Base-by-base conservation (phyloP, 2,113 vertebrate species). In the Pygoscelis antarcticus region DNA sequence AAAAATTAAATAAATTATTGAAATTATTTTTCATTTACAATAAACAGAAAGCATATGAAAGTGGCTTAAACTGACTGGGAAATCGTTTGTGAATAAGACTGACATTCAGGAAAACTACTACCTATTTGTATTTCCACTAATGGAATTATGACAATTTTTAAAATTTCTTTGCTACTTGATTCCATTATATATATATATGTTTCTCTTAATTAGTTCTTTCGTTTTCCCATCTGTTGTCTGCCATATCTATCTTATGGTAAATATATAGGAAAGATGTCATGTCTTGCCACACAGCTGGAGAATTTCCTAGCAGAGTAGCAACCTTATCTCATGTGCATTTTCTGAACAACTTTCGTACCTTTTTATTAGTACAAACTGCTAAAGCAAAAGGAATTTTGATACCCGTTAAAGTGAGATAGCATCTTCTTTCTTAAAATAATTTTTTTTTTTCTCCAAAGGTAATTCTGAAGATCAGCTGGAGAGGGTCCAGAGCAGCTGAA, bases 381-480 rank as follows among this genome's bases (percentile, higher is more conserved):
- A 14, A 87, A 68, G 19, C 3, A 10, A 64, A 75, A 87, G 16
- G 30, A 87, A 79, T 84, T 82, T 78, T 84, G 47, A 30, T 62
- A 78, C 4, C 15, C 23, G 2, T 66, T 83, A 42, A 61, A 78
- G 16, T 62, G 40, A 71, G 13, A 76, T 30, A 66, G 15, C 3
- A 57, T 55, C 2, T 66, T 54, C 6, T 61, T 86, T 30, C 23
- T 90, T 54, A 68, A 83, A 85, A 55, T 23, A 34, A n/a, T 36
- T 36, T 36, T 36, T 36, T 36, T 11, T 85, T 89, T 89, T 84
- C 27, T 82, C 36, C 8, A 69, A 70, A 69, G 20, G 26, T 89
- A 91, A 66, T 89, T 94, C 34, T 87, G 83, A 84, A 64, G 18
- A 93, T 87, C 42, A 91, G 76, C 69, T 87, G 68, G 72, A 95